Evolutionary conservation across 2,113 vertebrate genomes (phyloP).

Genomic region (Tursiops truncatus): DNA sequence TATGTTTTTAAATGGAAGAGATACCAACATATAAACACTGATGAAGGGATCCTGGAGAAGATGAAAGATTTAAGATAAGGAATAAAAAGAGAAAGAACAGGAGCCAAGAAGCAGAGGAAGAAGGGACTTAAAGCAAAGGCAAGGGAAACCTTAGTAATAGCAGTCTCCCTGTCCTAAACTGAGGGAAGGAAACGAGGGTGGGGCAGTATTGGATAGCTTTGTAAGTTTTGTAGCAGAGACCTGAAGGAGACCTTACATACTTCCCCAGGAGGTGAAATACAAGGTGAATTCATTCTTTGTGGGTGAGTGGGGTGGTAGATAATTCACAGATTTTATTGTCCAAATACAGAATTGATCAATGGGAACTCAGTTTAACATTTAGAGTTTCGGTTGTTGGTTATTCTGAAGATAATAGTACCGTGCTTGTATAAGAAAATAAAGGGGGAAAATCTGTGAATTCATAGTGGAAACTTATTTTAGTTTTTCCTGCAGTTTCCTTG

Average conservation of each 20-base stretch:
- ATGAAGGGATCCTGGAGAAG: neutral
- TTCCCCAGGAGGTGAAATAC: neutral
- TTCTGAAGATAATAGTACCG: neutral
- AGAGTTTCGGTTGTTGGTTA: neutral
- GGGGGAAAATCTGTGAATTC: neutral
- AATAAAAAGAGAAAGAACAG: neutral
- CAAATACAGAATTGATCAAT: neutral
- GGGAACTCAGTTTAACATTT: neutral
- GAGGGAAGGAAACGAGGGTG: neutral
- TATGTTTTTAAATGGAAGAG: neutral
- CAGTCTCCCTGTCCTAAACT: neutral
- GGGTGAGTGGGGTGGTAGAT: neutral
- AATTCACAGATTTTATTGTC: constrained; percentile 29
- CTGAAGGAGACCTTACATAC: neutral
- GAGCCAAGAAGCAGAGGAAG: neutral
- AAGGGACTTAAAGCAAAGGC: neutral
- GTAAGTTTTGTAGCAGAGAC: neutral
- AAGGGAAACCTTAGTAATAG: neutral
- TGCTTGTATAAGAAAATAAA: neutral
- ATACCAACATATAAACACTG: neutral
- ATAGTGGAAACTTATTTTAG: neutral
- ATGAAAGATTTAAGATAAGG: neutral
- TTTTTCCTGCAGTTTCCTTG: neutral
- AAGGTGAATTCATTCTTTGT: neutral
- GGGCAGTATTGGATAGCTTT: neutral